Conservation (phyloP, 2,888 invertebrate species). For the Drosophila merina region DNA sequence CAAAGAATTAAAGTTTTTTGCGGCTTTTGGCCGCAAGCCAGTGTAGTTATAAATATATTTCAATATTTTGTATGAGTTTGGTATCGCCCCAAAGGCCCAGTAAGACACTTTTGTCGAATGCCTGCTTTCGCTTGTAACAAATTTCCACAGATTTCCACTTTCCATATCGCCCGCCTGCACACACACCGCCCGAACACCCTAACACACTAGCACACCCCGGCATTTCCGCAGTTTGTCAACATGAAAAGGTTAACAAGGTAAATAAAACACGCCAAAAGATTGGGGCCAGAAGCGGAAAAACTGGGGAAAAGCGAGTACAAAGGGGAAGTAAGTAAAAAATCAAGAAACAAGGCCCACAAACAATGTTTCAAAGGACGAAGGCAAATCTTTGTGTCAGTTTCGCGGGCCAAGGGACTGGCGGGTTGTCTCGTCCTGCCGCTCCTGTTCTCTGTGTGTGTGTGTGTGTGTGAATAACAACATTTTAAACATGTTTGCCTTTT, state of each 20-base stretch:
- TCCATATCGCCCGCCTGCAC: constrained; percentile 45
- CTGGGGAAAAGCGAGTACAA: constrained; percentile 18
- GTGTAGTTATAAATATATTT: constrained; percentile 4
- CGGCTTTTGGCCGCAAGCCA: constrained; percentile 8
- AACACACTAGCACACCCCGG: constrained; percentile 8
- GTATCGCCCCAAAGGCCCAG: constrained; percentile 32
- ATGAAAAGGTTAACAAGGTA: constrained; percentile 76
- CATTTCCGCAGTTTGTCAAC: constrained; percentile 65
- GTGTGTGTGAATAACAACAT: constrained; percentile 75
- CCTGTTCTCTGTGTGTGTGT: not conserved
- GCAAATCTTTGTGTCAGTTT: constrained; percentile 35
- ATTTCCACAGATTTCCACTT: constrained; percentile 66
- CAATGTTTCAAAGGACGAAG: constrained; percentile 47
- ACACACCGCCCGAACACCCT: not conserved
- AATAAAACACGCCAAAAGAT: constrained; percentile 63
- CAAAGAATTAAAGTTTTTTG: constrained; percentile 10
- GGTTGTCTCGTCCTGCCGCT: constrained; percentile 3
- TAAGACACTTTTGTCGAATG: constrained; percentile 46
- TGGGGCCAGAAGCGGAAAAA: constrained; percentile 33
- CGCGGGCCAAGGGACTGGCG: not conserved
- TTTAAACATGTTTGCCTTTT: constrained; percentile 78
- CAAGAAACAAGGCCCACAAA: constrained; percentile 52
- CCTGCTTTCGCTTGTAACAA: constrained; percentile 39
- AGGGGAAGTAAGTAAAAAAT: constrained; percentile 29
- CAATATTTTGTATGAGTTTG: constrained; percentile 14